Percentiles rank a stretch among this genome's conserved stretches.
Conservation (phyloP, 2,113 vertebrate genomes). For the Coptodon rendalli region DNA sequence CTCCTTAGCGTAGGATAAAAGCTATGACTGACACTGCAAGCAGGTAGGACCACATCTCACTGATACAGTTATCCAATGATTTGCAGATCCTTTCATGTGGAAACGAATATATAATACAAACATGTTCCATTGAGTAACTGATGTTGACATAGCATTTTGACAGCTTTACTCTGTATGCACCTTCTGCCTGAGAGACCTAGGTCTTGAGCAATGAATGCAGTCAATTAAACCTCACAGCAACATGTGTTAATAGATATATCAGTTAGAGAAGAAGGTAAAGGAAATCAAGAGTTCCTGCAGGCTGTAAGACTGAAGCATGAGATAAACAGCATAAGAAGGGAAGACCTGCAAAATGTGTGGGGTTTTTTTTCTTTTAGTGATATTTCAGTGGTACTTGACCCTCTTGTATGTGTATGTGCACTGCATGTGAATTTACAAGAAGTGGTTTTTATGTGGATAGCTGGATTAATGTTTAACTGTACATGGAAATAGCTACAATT, state of each 20-base stretch:
- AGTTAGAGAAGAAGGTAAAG: not conserved
- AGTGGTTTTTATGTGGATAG: not conserved
- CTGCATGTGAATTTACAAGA: not conserved
- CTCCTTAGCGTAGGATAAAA: not conserved
- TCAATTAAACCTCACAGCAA: not conserved
- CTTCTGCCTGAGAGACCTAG: not conserved
- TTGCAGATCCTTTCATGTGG: not conserved
- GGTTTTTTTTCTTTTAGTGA: not conserved
- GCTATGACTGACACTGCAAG: not conserved
- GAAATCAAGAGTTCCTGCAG: not conserved
- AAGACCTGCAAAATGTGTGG: not conserved
- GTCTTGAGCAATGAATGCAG: not conserved
- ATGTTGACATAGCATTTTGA: not conserved
- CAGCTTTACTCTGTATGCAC: not conserved
- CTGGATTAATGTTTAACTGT: constrained; percentile 12
- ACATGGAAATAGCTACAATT: not conserved
- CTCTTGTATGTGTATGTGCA: not conserved
- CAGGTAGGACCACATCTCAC: not conserved
- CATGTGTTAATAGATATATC: not conserved
- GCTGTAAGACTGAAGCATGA: not conserved
- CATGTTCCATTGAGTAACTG: not conserved
- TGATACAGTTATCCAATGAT: not conserved
- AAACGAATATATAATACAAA: not conserved
- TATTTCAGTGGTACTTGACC: not conserved
- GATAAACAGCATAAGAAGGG: not conserved